Conservation (phyloP, 1,140 invertebrate genomes). For the Drusus annulatus region DNA sequence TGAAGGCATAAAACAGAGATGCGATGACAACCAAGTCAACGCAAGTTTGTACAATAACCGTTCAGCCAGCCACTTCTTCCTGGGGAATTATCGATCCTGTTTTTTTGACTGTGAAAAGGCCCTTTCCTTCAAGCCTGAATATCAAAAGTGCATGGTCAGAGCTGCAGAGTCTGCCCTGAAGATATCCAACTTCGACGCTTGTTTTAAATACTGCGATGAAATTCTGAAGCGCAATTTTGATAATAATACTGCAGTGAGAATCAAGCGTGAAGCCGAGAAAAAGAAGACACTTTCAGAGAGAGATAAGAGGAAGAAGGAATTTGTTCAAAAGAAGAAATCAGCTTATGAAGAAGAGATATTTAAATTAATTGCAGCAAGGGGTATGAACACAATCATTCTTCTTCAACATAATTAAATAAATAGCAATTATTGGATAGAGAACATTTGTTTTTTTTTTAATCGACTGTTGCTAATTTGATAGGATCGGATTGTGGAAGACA, state of each 20-base stretch:
- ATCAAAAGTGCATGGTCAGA: constrained; percentile 85
- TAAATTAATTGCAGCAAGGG: constrained; percentile 65
- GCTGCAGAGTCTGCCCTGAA: constrained; percentile 82
- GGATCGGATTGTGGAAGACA: too few species aligned
- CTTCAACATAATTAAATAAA: too few species aligned
- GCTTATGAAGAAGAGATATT: constrained; percentile 71
- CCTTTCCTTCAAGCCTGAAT: constrained; percentile 82
- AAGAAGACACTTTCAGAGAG: constrained; percentile 76
- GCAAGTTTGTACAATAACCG: constrained; percentile 93
- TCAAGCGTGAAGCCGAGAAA: constrained; percentile 77
- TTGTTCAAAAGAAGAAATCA: constrained; percentile 70
- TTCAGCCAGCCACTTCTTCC: constrained; percentile 88
- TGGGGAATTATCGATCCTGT: constrained; percentile 86
- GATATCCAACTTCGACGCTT: constrained; percentile 80
- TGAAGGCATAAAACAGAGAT: constrained; percentile 88
- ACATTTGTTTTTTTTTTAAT: too few species aligned
- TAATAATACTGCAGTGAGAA: constrained; percentile 73
- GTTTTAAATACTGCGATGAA: constrained; percentile 82
- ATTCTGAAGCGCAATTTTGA: constrained; percentile 74
- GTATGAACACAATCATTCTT: constrained; percentile 53
- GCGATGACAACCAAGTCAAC: constrained; percentile 82
- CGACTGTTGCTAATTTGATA: constrained; percentile 61
- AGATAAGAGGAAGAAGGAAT: constrained; percentile 69
- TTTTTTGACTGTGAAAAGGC: constrained; percentile 74
- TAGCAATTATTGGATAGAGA: too few species aligned